A percentile compares a stretch with the other conserved stretches of the same genome.
Evolutionary conservation across 2,113 vertebrate genomes (phyloP).

Genomic region (Colistium nudipinnis): DNA sequence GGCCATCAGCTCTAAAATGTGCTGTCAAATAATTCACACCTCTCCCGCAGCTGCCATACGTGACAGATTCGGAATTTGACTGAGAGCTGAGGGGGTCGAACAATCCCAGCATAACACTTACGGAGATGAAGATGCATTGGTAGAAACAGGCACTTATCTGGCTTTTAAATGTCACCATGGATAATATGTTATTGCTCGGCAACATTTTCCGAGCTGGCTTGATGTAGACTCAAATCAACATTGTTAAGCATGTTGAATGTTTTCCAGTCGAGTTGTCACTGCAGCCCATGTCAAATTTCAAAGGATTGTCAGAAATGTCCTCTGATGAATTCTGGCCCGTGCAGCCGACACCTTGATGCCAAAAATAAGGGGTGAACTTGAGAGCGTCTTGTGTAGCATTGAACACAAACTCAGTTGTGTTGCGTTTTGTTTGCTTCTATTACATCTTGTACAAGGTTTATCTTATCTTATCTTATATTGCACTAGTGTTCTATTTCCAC

Average conservation of each 20-base stretch:
- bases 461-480: too few relatives aligned
- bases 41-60: not conserved
- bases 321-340: too few relatives aligned
- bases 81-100: constrained; percentile 7
- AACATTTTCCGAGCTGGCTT: not conserved
- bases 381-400: not conserved
- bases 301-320: too few relatives aligned
- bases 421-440: too few relatives aligned
- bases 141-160: not conserved
- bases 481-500: too few relatives aligned
- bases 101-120: constrained; percentile 2
- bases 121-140: not conserved
- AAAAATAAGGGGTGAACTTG: not conserved
- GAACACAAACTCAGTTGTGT: too few relatives aligned
- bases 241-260: not conserved
- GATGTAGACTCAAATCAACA: not conserved
- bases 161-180: not conserved
- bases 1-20: not conserved
- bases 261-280: not conserved
- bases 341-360: not conserved
- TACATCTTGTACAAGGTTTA: too few relatives aligned
- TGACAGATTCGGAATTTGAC: constrained; percentile 8
- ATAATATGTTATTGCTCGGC: not conserved
- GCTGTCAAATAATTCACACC: constrained; percentile 6
- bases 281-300: not conserved